A percentile compares a stretch with the other conserved stretches of the same genome.
Conservation (phyloP, 2,888 invertebrate genomes). For the Metalampra italica region DNA sequence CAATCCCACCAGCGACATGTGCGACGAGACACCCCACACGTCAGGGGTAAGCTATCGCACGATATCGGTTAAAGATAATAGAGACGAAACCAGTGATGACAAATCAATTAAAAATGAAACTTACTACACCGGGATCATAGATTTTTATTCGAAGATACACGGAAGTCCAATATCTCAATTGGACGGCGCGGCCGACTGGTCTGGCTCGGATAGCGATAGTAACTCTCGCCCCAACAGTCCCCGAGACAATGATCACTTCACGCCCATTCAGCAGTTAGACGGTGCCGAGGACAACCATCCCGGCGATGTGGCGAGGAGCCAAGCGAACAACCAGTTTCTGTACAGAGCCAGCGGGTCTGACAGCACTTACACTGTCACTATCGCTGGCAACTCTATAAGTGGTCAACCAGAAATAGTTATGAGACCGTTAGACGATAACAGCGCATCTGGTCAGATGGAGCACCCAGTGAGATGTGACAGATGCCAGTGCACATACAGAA, state of each 20-base stretch:
- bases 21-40: slow-evolving; percentile 63
- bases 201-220: slow-evolving; percentile 75
- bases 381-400: slow-evolving; percentile 70
- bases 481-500: slow-evolving; percentile 92
- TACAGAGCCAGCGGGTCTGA: slow-evolving; percentile 71
- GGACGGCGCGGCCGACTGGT: slow-evolving; percentile 84
- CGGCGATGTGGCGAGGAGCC: slow-evolving; percentile 45
- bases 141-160: slow-evolving; percentile 75
- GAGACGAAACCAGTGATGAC: slow-evolving; percentile 48
- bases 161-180: slow-evolving; percentile 82
- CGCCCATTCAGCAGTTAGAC: slow-evolving; percentile 82
- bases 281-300: slow-evolving; percentile 82
- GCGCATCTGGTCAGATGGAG: slow-evolving; percentile 74
- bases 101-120: slow-evolving; percentile 64
- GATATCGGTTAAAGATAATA: slow-evolving; percentile 60
- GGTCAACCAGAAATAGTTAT: slow-evolving; percentile 70
- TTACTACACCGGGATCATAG: slow-evolving; percentile 70
- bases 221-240: slow-evolving; percentile 70
- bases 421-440: slow-evolving; percentile 62
- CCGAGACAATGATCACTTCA: slow-evolving; percentile 49
- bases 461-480: slow-evolving; percentile 91
- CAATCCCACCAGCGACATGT: slow-evolving; percentile 36
- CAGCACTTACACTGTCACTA: slow-evolving; percentile 69
- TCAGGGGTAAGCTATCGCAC: slow-evolving; percentile 64
- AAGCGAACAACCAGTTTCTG: slow-evolving; percentile 62